These are phyloP conservation scores for Bothrops jararaca DNA, from an alignment of 2,113 vertebrate genomes.

Conservation along the genomic window DNA sequence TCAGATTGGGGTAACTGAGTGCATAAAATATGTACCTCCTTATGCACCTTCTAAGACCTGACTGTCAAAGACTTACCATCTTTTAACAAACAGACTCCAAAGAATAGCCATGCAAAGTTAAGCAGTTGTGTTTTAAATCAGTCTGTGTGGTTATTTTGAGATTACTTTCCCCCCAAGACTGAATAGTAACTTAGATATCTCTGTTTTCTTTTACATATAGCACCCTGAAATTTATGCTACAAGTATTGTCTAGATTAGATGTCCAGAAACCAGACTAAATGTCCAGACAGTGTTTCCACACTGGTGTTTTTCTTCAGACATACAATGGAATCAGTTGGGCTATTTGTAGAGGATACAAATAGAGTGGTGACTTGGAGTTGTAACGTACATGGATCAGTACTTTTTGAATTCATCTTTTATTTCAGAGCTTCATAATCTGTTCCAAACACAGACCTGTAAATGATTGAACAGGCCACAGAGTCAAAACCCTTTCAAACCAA, in stretches of 20 bases:
- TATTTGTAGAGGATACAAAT: neutral
- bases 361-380: neutral
- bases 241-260: neutral
- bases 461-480: neutral
- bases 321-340: neutral
- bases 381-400: neutral
- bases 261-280: neutral
- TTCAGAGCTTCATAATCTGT: neutral
- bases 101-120: neutral
- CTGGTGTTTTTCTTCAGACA: neutral
- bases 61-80: too few relatives aligned
- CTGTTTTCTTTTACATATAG: neutral
- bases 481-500: neutral
- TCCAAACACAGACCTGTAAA: neutral
- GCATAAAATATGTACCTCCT: conserved; percentile 8
- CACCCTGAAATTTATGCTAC: neutral
- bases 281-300: neutral
- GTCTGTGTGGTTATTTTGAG: neutral
- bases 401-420: neutral
- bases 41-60: neutral
- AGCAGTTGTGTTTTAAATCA: neutral
- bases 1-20: conserved; percentile 26
- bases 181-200: neutral
- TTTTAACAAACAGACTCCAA: neutral
- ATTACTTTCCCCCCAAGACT: neutral